Conservation (phyloP, 2,113 vertebrate genomes). For the Gallinago undulata region DNA sequence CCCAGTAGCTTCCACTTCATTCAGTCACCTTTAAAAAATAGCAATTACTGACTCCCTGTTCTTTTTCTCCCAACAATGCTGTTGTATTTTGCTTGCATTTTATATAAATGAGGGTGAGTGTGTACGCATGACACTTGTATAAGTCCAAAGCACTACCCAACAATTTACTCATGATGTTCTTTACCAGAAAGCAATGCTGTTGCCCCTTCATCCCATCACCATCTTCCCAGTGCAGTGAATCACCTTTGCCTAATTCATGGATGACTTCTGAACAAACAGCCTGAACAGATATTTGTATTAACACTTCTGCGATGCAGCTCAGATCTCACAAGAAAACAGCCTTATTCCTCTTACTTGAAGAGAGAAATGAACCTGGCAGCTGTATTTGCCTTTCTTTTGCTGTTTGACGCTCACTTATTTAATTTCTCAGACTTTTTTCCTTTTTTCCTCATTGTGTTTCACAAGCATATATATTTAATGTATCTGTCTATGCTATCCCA, state of each 20-base stretch:
- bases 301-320: not conserved
- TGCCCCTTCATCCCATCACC: not conserved
- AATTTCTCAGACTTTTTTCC: not conserved
- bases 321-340: not conserved
- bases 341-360: not conserved
- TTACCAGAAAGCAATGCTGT: not conserved
- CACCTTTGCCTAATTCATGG: not conserved
- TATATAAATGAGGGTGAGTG: not conserved
- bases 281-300: not conserved
- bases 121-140: accelerated
- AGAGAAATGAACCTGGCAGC: not conserved
- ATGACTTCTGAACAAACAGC: not conserved
- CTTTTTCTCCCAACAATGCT: not conserved
- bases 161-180: not conserved
- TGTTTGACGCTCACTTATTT: not conserved
- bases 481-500: not conserved
- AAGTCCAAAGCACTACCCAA: not conserved
- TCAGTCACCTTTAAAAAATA: not conserved
- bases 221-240: not conserved
- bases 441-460: not conserved
- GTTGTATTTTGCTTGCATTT: not conserved
- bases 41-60: not conserved
- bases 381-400: not conserved
- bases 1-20: not conserved
- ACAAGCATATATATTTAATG: not conserved